phyloP scores from a whole-genome alignment of 2,113 vertebrate genomes.

The Cynoglossus semilaevis region DNA sequence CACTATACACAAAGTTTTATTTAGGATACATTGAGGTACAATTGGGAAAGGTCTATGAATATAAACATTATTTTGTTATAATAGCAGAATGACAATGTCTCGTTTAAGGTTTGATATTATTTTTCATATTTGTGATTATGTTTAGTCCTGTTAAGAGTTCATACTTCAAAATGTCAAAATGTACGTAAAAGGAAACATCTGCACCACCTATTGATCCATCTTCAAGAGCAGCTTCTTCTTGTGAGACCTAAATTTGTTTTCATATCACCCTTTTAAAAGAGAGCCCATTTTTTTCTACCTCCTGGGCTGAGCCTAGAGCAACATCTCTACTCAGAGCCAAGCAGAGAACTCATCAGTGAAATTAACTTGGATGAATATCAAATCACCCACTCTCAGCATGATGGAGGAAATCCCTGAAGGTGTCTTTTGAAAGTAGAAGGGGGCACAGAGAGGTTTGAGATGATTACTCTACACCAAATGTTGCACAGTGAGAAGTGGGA shows the following conservation, averaged over 20 bases:
- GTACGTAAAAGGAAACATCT: too few species aligned
- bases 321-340: background rate
- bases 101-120: too few species aligned
- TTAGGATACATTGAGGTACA: too few species aligned
- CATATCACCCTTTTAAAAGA: slow-evolving; percentile 16
- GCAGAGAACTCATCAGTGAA: slow-evolving; percentile 28
- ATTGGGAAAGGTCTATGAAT: too few species aligned
- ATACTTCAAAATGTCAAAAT: too few species aligned
- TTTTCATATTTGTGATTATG: too few species aligned
- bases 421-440: slow-evolving; percentile 14
- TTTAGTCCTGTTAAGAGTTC: too few species aligned
- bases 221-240: background rate
- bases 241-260: slow-evolving; percentile 5
- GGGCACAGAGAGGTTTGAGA: slow-evolving; percentile 11
- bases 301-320: slow-evolving; percentile 17
- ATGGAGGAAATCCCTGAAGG: slow-evolving; percentile 2
- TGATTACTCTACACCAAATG: slow-evolving; percentile 14
- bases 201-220: background rate
- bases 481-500: slow-evolving; percentile 16
- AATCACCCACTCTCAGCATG: slow-evolving; percentile 20
- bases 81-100: too few species aligned
- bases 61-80: too few species aligned
- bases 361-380: slow-evolving; percentile 29
- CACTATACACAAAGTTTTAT: too few species aligned
- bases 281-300: slow-evolving; percentile 14